phyloP scores from a whole-genome alignment of 2,797 vertebrate species.

The Esox lucius region DNA sequence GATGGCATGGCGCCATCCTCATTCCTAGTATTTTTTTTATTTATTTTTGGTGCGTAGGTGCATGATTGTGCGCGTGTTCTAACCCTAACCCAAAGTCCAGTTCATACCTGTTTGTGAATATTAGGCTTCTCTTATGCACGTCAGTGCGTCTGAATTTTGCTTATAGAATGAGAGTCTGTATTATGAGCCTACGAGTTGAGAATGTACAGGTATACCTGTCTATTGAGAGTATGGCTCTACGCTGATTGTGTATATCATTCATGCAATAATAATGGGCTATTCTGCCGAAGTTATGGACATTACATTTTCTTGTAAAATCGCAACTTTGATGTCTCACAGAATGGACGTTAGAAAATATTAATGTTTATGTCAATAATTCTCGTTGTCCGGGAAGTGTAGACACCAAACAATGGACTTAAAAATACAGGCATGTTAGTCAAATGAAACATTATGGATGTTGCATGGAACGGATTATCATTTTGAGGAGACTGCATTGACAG shows the following conservation, averaged over 20 bases:
- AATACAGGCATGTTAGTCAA: too few species aligned
- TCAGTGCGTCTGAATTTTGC: not conserved
- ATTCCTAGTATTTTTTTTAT: not conserved
- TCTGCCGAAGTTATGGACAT: too few species aligned
- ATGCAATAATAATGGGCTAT: not conserved
- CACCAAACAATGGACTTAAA: too few species aligned
- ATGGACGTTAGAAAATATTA: too few species aligned
- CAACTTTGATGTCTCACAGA: too few species aligned
- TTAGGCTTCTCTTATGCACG: not conserved
- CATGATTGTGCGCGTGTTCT: not conserved
- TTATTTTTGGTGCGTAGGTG: not conserved
- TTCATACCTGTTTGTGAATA: slow-evolving; percentile 1
- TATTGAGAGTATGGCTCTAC: not conserved
- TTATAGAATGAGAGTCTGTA: not conserved
- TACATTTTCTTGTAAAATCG: too few species aligned
- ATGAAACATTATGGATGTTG: too few species aligned
- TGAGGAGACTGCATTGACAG: too few species aligned
- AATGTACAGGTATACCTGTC: not conserved
- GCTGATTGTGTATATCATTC: not conserved
- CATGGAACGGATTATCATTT: too few species aligned
- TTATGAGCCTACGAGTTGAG: not conserved
- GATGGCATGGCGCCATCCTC: not conserved
- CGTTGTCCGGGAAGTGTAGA: too few species aligned
- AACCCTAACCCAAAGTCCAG: too few species aligned
- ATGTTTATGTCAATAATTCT: too few species aligned